Percentiles rank a stretch among this genome's conserved stretches.
phyloP scores from a whole-genome alignment of 2,113 vertebrate species.

The Myotis brandtii region DNA sequence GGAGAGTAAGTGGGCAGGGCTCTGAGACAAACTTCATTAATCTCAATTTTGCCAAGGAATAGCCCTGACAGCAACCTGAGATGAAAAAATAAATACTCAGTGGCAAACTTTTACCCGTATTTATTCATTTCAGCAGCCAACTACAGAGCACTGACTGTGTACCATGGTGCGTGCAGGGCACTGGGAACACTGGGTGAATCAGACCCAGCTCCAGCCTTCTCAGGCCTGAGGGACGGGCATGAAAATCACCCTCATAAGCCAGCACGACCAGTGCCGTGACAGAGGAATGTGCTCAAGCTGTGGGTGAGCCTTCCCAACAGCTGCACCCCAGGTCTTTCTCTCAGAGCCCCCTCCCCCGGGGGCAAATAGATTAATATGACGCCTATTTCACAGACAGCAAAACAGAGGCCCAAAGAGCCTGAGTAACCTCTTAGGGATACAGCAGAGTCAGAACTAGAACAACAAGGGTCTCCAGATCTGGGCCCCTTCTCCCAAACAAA shows the following conservation, averaged over 20 bases:
- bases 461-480: neutral
- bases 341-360: neutral
- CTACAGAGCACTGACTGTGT: neutral
- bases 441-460: neutral
- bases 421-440: neutral
- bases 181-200: neutral
- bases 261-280: fast-evolving
- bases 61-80: neutral
- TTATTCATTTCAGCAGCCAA: slow-evolving; percentile 1
- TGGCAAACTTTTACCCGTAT: neutral
- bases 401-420: neutral
- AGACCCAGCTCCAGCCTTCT: neutral
- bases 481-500: neutral
- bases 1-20: neutral
- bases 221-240: neutral
- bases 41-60: slow-evolving; percentile 33
- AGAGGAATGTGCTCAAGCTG: neutral
- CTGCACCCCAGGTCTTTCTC: neutral
- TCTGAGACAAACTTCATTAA: neutral
- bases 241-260: fast-evolving
- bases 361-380: neutral
- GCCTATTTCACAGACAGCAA: neutral
- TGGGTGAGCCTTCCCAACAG: neutral
- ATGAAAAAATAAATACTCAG: slow-evolving; percentile 30
- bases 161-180: neutral